Evolutionary conservation across 2,113 vertebrate species (phyloP), one percentile per base, ranked within the genome.

Genomic region (Nibea albiflora): DNA sequence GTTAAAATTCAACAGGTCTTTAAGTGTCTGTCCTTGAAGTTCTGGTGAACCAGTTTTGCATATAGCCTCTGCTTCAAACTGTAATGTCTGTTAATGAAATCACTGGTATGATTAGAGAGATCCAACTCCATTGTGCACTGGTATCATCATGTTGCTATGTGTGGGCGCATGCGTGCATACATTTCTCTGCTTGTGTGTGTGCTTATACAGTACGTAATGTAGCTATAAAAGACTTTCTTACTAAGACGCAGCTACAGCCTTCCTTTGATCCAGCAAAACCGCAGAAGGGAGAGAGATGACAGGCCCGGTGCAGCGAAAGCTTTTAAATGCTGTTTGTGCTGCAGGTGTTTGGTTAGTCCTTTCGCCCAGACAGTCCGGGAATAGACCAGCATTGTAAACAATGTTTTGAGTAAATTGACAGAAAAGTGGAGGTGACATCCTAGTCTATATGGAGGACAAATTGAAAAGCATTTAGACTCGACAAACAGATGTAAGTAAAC

Each of bases 1-100:
- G 73, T 93, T 93, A 79, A 93, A 91, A 93, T 92, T 93, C 89
- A 93, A 83, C 80, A 76, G 52, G 83, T 91, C 81, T 87, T 88
- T 52, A 86, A 91, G 92, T 83, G 76, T 73, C 67, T 75, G 52
- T 60, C 20, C 79, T 84, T 73, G 79, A 84, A 7, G 73, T 54
- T 74, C 14, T 24, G 53, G 10, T 22, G 46, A 80, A 80, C 88
- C 50, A 14, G 26, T 89, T 90, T 80, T 73, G 81, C 87, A 72
- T 86, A 1, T 52, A 69, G 82, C 20, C 22, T 66, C 74, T 44
- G 47, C 71, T 81, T 72, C 20, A n/a, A n/a, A 66, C 79, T 65
- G 24, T 53, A 80, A 81, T 62, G 5, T 63, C 68, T 80, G 12
- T 73, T 26, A 24, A 85, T 76, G 70, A 17, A 39, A 39, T 46